Evolutionary conservation across 2,797 vertebrate genomes (phyloP).

Genomic region (Austrolebias charrua): DNA sequence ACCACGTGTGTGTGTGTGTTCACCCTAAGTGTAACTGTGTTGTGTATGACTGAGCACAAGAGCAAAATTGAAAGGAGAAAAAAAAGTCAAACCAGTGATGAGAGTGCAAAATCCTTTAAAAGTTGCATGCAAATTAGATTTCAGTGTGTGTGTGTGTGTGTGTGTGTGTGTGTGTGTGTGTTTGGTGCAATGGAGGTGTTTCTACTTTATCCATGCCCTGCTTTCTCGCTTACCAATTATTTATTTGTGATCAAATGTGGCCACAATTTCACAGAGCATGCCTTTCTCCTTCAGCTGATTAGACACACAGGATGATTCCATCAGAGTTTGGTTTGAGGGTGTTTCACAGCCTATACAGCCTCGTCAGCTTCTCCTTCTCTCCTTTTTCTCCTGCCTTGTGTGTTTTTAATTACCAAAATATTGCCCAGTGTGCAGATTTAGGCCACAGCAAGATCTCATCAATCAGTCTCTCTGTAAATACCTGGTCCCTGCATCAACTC

Average conservation of each 20-base stretch:
- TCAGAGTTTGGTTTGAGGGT: constrained; percentile 56
- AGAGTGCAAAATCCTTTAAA: constrained; percentile 48
- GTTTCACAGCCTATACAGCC: constrained; percentile 37
- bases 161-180: too few species aligned
- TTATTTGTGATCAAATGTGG: constrained; percentile 72
- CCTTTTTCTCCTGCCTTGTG: not conserved
- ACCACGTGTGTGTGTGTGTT: constrained; percentile 23
- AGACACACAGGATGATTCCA: constrained; percentile 68
- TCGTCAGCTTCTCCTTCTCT: constrained; percentile 10
- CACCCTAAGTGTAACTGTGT: constrained; percentile 44
- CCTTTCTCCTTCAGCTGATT: constrained; percentile 63
- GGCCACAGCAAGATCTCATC: constrained; percentile 6
- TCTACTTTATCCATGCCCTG: constrained; percentile 40
- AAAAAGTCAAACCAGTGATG: constrained; percentile 30
- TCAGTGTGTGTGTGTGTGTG: too few species aligned
- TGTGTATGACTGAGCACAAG: constrained; percentile 57
- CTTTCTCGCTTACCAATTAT: constrained; percentile 43
- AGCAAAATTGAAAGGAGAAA: constrained; percentile 40
- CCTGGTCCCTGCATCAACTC: not conserved
- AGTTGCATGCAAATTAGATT: constrained; percentile 31
- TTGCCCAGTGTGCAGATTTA: constrained; percentile 1
- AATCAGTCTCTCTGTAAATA: constrained; percentile 2
- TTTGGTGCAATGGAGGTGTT: constrained; percentile 63
- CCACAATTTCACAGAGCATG: constrained; percentile 70
- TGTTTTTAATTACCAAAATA: not conserved